Evolutionary conservation across 2,113 vertebrate genomes (phyloP).

Genomic region (Heliornis fulica): DNA sequence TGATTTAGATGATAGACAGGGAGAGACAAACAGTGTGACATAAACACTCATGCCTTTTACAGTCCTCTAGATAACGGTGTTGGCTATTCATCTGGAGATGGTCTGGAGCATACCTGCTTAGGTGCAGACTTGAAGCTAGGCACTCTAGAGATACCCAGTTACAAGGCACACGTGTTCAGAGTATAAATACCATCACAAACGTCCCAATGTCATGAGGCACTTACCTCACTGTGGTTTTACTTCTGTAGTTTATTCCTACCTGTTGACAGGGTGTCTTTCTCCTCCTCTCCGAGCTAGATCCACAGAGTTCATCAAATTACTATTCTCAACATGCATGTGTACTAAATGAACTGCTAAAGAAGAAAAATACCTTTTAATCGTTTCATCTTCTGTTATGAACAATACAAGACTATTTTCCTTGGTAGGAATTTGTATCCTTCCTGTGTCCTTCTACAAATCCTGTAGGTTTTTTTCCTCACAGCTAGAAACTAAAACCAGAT

Average conservation of each 20-base stretch:
- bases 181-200: not conserved
- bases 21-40: not conserved
- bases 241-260: not conserved
- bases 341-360: not conserved
- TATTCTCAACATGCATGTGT: not conserved
- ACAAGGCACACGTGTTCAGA: not conserved
- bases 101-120: not conserved
- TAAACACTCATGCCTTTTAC: not conserved
- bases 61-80: not conserved
- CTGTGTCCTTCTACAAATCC: not conserved
- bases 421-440: not conserved
- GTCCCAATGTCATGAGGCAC: not conserved
- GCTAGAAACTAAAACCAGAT: not conserved
- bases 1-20: not conserved
- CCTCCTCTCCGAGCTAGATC: not conserved
- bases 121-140: not conserved
- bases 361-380: not conserved
- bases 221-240: not conserved
- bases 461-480: not conserved
- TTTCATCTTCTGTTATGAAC: not conserved
- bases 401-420: not conserved
- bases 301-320: not conserved
- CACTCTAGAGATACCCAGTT: not conserved
- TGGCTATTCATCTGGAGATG: not conserved
- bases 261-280: not conserved